Base-by-base conservation (phyloP, 2,888 invertebrate genomes). In the Dendrolimus pini region DNA sequence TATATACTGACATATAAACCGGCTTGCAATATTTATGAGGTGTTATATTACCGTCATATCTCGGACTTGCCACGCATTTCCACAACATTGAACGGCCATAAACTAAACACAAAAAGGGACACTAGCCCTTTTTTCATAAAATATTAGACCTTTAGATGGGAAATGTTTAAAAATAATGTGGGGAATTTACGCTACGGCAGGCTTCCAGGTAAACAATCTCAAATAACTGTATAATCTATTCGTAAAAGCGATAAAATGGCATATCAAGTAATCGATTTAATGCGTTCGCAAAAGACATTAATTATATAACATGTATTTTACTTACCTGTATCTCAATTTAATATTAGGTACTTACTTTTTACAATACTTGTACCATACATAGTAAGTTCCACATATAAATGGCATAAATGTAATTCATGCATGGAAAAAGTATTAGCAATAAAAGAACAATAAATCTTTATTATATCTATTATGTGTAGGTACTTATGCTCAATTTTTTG, bases 81-180 rank as follows among this genome's bases (percentile, higher is more conserved):
- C 87, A 71, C 78, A 75, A 85, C 87, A 88, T 88, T 86, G 82
- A 81, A 73, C 82, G 69, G 72, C 74, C 73, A 71, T 80, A 77
- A 82, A 80, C 76, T 76, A 75, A 80, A 79, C 75, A 77, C 73
- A 75, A 72, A 71, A 74, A 78, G 78, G 78, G 78, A 79, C 76
- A 79, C 70, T 74, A 72, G 75, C 71, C 76, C 69, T 72, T 75
- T 71, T 68, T 59, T 57, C 53, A 41, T 57, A 55, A 59, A 59
- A 57, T 59, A 59, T 59, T 57, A 55, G 55, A 53, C 41, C 7
- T 58, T 55, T 58, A 59, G 62, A 60, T 69, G 63, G 58, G 58
- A 30, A 61, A 61, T 60, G 60, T 65, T 67, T 60, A 63, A 71
- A 70, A 71, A 70, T 67, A 69, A 62, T 62, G 58, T 10, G 12